Conservation (phyloP, 1,140 invertebrate genomes). For the Pachyrhynchus sulphureomaculatus region DNA sequence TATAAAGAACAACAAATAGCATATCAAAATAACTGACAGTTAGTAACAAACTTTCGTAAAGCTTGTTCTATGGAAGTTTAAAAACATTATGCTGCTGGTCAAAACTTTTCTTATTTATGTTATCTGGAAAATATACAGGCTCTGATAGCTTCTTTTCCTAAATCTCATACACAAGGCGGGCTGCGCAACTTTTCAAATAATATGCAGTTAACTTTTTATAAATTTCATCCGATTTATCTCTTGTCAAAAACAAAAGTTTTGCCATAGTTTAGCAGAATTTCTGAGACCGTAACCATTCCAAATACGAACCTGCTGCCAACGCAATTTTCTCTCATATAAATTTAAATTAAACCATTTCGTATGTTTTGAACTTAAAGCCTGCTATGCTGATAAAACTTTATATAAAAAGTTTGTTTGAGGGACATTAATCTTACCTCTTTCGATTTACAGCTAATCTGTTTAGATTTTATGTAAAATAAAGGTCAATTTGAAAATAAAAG, state of each 20-base stretch:
- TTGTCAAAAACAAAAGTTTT: conserved; percentile 8
- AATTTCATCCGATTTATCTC: conserved; percentile 4
- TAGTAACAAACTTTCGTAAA: background rate
- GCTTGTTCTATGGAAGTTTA: background rate
- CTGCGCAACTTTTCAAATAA: conserved; percentile 2
- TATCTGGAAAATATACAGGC: conserved; percentile 2
- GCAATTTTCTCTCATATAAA: background rate
- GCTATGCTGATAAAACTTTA: background rate
- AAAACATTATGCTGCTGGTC: background rate
- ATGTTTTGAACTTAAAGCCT: background rate
- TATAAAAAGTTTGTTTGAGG: background rate
- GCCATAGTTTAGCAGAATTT: background rate
- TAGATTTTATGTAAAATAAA: no score
- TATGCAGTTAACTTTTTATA: conserved; percentile 7
- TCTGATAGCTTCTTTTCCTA: background rate
- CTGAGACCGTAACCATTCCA: background rate
- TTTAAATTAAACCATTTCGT: conserved; percentile 1
- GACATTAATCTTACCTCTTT: background rate
- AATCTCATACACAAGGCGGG: conserved; percentile 1
- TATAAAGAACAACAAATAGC: background rate
- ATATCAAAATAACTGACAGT: background rate
- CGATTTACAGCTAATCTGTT: no score
- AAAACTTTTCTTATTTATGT: conserved; percentile 4
- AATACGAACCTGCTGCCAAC: background rate
- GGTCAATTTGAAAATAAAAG: no score